These are phyloP conservation scores for Euleptes europaea DNA, from an alignment of 2,113 vertebrate species.

Conservation along the genomic window DNA sequence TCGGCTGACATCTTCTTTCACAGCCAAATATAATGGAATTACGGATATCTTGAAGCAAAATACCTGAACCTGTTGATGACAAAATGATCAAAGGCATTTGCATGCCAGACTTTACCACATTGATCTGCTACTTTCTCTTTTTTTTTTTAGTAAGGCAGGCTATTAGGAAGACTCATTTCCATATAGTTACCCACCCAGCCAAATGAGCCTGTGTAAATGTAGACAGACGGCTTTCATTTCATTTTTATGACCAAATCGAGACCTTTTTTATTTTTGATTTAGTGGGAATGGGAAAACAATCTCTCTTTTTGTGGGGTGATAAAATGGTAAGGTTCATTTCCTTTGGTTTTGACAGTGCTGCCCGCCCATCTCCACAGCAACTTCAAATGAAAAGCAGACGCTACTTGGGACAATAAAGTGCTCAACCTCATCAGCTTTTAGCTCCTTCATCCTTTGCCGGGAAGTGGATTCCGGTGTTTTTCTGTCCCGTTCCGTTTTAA, in stretches of 20 bases:
- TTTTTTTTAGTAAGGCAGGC: not conserved
- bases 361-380: constrained; percentile 36
- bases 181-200: constrained; percentile 3
- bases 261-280: constrained; percentile 21
- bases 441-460: constrained; percentile 54
- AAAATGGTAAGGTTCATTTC: constrained; percentile 39
- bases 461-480: constrained; percentile 55
- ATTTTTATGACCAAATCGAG: constrained; percentile 38
- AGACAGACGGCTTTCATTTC: constrained; percentile 29
- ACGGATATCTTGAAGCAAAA: not conserved
- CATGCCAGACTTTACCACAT: not conserved
- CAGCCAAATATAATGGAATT: not conserved
- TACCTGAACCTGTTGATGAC: constrained; percentile 1
- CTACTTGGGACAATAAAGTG: constrained; percentile 46
- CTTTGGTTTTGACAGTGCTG: constrained; percentile 26
- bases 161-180: constrained; percentile 30
- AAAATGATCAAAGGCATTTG: constrained; percentile 19
- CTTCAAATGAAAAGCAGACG: constrained; percentile 57
- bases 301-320: constrained; percentile 22
- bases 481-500: constrained; percentile 60
- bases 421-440: constrained; percentile 62
- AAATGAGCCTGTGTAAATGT: constrained; percentile 46
- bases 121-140: not conserved
- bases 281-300: constrained; percentile 17
- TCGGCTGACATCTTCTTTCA: not conserved